These are phyloP conservation scores for Conus canariensis DNA, from an alignment of 2,888 invertebrate genomes.

Conservation along the genomic window DNA sequence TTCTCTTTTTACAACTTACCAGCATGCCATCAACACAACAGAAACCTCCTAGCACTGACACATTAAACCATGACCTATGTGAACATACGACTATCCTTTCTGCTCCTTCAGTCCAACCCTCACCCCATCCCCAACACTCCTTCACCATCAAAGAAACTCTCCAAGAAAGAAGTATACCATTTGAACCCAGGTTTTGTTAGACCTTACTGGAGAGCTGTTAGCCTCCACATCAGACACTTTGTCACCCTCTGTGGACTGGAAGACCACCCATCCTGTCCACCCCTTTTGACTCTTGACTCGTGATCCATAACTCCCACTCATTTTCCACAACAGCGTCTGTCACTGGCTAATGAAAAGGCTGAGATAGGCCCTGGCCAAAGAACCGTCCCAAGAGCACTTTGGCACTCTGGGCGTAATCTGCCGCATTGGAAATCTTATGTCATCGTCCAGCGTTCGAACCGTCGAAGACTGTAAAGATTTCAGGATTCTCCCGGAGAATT, in stretches of 20 bases:
- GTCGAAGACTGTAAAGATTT: background rate
- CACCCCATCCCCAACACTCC: too few species aligned
- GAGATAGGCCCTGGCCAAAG: background rate
- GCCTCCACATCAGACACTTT: background rate
- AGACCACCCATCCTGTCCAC: background rate
- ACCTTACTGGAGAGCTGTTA: background rate
- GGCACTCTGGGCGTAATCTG: conserved; percentile 38
- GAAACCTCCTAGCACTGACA: too few species aligned
- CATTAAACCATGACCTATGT: too few species aligned
- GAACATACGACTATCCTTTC: too few species aligned
- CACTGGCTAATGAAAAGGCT: background rate
- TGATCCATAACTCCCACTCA: conserved; percentile 9
- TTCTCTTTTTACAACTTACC: too few species aligned
- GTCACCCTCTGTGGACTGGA: background rate
- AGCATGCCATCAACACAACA: too few species aligned
- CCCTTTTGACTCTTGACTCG: conserved; percentile 11
- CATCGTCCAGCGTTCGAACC: background rate
- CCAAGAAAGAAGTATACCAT: background rate
- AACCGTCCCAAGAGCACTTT: background rate
- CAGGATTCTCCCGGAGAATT: conserved; percentile 36
- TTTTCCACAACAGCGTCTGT: conserved; percentile 11
- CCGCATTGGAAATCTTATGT: conserved; percentile 40
- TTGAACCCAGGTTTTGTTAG: background rate
- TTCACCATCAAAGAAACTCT: too few species aligned
- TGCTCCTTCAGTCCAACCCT: too few species aligned